Percentiles rank a stretch among this genome's conserved stretches.
These are phyloP conservation scores for Nephrotoma flavescens DNA, from an alignment of 2,888 invertebrate species.

Conservation along the genomic window DNA sequence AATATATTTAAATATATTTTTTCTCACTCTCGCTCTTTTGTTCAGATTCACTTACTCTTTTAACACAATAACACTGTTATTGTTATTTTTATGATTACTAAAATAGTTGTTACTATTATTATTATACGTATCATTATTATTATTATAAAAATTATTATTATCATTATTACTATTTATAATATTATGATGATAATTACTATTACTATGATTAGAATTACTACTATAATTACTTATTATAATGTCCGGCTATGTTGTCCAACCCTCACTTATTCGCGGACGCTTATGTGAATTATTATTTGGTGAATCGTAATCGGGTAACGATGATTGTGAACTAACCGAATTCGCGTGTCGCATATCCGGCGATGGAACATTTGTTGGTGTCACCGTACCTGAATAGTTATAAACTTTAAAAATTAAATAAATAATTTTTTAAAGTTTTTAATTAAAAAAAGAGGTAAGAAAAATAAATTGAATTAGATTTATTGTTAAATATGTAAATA, in stretches of 20 bases:
- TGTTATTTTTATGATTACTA: constrained; percentile 10
- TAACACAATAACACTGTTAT: constrained; percentile 17
- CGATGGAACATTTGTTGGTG: constrained; percentile 70
- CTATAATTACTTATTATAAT: constrained; percentile 6
- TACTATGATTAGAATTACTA: constrained; percentile 6
- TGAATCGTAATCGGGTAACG: constrained; percentile 44
- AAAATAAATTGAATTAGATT: constrained; percentile 1
- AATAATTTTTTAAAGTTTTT: constrained; percentile 19
- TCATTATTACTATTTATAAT: not conserved
- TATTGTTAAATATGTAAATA: constrained; percentile 11
- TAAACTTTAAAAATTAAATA: constrained; percentile 28
- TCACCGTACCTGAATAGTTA: constrained; percentile 54
- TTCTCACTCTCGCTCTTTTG: not conserved
- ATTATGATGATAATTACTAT: not conserved
- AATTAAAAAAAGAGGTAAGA: not conserved
- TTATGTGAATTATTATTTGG: constrained; percentile 41
- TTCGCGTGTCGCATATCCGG: constrained; percentile 35
- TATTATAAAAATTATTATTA: constrained; percentile 3
- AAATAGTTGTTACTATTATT: constrained; percentile 9
- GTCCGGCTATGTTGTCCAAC: constrained; percentile 74
- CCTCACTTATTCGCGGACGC: constrained; percentile 74
- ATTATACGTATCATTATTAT: not conserved
- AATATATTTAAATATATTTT: not conserved
- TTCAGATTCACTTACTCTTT: constrained; percentile 6
- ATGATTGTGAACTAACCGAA: constrained; percentile 19